Evolutionary conservation across 2,113 vertebrate genomes (phyloP), one percentile per base, ranked within the genome.

Genomic region (Pipa parva): DNA sequence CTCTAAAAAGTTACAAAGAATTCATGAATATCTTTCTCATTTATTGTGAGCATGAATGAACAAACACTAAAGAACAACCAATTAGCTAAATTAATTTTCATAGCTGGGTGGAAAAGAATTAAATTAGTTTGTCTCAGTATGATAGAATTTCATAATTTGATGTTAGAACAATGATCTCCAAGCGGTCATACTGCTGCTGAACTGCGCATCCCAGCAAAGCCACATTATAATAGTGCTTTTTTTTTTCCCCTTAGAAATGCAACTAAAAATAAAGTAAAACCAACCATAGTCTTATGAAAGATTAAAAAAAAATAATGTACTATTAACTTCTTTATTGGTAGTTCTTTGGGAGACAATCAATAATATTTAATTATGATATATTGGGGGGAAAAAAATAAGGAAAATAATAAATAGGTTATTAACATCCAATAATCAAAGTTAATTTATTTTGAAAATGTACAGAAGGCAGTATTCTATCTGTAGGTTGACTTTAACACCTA

Each of bases 81-180:
- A 42, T 42, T 42, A 42, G 39, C 39, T 42, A 42, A 42, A 42
- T 42, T 42, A 42, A 42, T 42, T 42, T 42, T 42, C 39, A 42
- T 42, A 42, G 39, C 39, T 42, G 39, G 39, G 39, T 42, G 39
- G 39, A 42, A 42, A 42, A 17, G 39, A 42, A 42, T 42, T 42
- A 42, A 42, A 42, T 42, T 42, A 17, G 39, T 42, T 42, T 42
- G 39, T 42, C 39, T 42, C 39, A 17, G 39, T n/a, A n/a, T 42
- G 39, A 42, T n/a, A 42, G 39, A n/a, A n/a, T 42, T 42, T 42
- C 17, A 42, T n/a, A 42, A 17, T 5, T 13, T 17, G 15, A 17
- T 42, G 3, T 12, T 36, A 36, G 33, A 36, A 36, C 33, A 36
- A 13, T 36, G 33, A 36, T 36, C 11, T 42, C 17, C 39, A n/a